Evolutionary conservation across 2,888 invertebrate genomes (phyloP).

Genomic region (Perizoma affinitatum): DNA sequence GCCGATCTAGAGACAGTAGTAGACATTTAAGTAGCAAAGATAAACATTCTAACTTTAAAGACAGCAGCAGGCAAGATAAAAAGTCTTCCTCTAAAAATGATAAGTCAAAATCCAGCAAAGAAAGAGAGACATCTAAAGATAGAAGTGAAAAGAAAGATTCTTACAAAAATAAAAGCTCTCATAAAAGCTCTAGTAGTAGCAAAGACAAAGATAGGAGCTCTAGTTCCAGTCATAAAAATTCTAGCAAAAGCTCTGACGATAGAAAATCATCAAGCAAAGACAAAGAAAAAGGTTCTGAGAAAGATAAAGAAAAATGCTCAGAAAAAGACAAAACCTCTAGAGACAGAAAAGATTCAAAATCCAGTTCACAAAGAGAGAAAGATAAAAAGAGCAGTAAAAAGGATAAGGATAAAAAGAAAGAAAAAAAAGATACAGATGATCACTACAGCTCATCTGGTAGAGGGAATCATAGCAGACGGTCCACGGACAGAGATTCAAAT

Average conservation of each 20-base stretch:
- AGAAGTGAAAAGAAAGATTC: slow-evolving; percentile 69
- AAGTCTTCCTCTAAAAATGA: slow-evolving; percentile 70
- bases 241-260: slow-evolving; percentile 68
- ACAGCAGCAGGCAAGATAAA: slow-evolving; percentile 67
- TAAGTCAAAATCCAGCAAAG: slow-evolving; percentile 64
- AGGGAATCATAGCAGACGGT: slow-evolving; percentile 86
- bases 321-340: slow-evolving; percentile 65
- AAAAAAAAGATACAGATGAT: slow-evolving; percentile 86
- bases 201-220: slow-evolving; percentile 65
- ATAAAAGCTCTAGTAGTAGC: slow-evolving; percentile 62
- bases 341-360: slow-evolving; percentile 66
- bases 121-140: slow-evolving; percentile 63
- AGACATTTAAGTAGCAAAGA: slow-evolving; percentile 74
- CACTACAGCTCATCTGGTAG: slow-evolving; percentile 88
- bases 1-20: slow-evolving; percentile 70
- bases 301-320: slow-evolving; percentile 46
- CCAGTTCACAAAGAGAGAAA: slow-evolving; percentile 69
- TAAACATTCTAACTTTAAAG: slow-evolving; percentile 69
- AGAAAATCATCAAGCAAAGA: slow-evolving; percentile 56
- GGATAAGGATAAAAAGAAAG: slow-evolving; percentile 76
- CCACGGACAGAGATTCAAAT: slow-evolving; percentile 91
- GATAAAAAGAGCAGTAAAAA: slow-evolving; percentile 70
- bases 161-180: slow-evolving; percentile 70
- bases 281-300: slow-evolving; percentile 56
- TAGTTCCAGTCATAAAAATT: slow-evolving; percentile 62